Evolutionary conservation across 2,888 invertebrate species (phyloP), one percentile per base, ranked within the genome.

Genomic region (Drosophila neutralis): DNA sequence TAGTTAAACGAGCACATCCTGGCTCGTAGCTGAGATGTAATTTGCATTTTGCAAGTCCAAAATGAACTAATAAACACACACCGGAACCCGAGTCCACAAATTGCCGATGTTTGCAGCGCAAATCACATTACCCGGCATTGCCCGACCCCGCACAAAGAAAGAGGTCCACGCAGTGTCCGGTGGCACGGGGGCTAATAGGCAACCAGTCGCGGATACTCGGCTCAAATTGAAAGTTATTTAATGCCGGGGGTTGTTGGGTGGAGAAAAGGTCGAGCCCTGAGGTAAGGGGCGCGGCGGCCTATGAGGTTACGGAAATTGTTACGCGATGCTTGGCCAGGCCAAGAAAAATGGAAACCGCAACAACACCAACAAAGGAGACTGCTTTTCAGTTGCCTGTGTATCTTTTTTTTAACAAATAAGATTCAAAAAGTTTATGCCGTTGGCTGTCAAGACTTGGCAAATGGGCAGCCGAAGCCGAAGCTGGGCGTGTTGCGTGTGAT

Each of bases 171-270:
- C 40, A 61, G 73, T 67, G 70, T 68, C 71, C 72, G 66, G 64
- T 75, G 76, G 69, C 69, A 72, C 65, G 69, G 63, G 76, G 78
- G 78, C 80, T 89, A 87, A 84, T 87, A 80, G 88, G 87, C 76
- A 69, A 73, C 54, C 45, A 61, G 70, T 68, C 87, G 85, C 75
- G 89, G 66, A 70, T 77, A 69, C 88, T 86, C 70, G 76, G 78
- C 78, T 89, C 81, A 88, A 88, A 88, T 88, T 90, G 85, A 89
- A 88, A 90, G 90, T 90, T 88, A 88, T 89, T 88, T 78, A 81
- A 80, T 72, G 80, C 80, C 69, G 72, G 52, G 65, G 6, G 33
- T 4, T 4, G 33, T 33, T 10, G 15, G 53, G 15, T 24, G 8
- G 45, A 59, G 59, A 51, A 56, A 15, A 56, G 65, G 70, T 62